Conservation (phyloP, 2,888 invertebrate genomes). For the Elmis aenea region DNA sequence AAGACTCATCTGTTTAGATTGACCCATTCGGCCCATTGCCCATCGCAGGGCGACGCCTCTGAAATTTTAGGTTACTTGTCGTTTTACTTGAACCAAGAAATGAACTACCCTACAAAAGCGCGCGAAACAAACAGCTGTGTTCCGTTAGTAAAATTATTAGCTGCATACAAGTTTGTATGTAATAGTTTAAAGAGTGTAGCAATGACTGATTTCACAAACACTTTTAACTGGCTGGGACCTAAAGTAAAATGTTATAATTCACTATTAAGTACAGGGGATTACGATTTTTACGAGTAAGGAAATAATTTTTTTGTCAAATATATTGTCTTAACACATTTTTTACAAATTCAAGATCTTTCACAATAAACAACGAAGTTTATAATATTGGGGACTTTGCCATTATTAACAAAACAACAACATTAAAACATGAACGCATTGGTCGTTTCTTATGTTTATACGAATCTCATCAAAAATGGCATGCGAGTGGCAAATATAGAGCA, state of each 20-base stretch:
- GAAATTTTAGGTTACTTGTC: too few species aligned
- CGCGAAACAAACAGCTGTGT: too few species aligned
- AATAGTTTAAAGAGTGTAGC: too few species aligned
- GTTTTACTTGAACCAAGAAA: too few species aligned
- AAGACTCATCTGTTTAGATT: too few species aligned
- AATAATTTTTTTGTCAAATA: too few species aligned
- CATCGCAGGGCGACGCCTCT: too few species aligned
- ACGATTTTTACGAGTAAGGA: constrained; percentile 14
- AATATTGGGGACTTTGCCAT: constrained; percentile 13
- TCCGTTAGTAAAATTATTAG: too few species aligned
- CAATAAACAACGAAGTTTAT: constrained; percentile 9
- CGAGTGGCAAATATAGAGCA: constrained; percentile 7
- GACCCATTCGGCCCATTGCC: too few species aligned
- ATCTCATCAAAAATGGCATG: constrained; percentile 6
- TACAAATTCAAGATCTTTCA: constrained; percentile 15
- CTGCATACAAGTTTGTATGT: too few species aligned
- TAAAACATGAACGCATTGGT: constrained; percentile 4
- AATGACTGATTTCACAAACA: not conserved
- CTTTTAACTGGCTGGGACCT: constrained; percentile 7
- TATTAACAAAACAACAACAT: constrained; percentile 3
- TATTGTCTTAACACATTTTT: too few species aligned
- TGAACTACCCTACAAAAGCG: too few species aligned
- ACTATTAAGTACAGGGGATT: not conserved
- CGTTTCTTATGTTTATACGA: constrained; percentile 15
- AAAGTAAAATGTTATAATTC: constrained; percentile 1